A percentile compares a stretch with the other conserved stretches of the same genome.
Evolutionary conservation across 2,797 vertebrate species (phyloP).

Genomic region (Sphenodon punctatus): DNA sequence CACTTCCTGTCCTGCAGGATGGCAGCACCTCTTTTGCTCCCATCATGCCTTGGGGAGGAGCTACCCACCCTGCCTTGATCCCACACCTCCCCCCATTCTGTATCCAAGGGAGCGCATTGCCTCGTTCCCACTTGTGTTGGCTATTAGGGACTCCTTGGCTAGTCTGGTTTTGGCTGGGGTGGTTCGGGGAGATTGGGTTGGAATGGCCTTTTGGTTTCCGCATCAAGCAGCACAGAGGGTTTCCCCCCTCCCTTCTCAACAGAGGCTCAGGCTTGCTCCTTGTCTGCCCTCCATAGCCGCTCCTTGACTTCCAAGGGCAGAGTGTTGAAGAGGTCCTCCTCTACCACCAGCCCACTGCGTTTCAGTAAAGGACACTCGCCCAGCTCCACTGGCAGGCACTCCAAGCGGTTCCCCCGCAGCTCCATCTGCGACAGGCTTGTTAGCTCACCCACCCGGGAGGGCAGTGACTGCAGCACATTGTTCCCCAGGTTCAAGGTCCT

Average conservation of each 20-base stretch:
- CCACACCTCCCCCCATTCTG: conserved; percentile 1
- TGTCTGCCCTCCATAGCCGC: conserved; percentile 92
- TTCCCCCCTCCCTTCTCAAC: background rate
- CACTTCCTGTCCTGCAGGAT: background rate
- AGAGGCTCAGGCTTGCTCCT: conserved; percentile 87
- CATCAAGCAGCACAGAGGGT: conserved; percentile 38
- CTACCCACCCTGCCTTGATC: conserved; percentile 31
- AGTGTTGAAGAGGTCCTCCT: conserved; percentile 95
- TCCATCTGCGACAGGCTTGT: conserved; percentile 92
- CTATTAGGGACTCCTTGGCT: conserved; percentile 33
- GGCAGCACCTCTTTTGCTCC: background rate
- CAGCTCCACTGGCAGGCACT: conserved; percentile 96
- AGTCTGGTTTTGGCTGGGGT: background rate
- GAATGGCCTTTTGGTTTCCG: conserved; percentile 46
- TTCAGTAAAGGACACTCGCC: conserved; percentile 93
- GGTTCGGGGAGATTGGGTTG: background rate
- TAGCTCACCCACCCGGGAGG: conserved; percentile 95
- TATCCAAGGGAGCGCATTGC: conserved; percentile 10
- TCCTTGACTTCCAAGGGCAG: conserved; percentile 94
- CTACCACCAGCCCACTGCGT: conserved; percentile 91
- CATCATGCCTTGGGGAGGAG: conserved; percentile 16
- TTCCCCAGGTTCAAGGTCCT: conserved; percentile 94
- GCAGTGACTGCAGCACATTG: conserved; percentile 92
- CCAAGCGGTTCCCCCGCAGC: conserved; percentile 93
- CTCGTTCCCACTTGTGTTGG: background rate